These are phyloP conservation scores for Sturnus vulgaris DNA, from an alignment of 2,113 vertebrate genomes.

Conservation along the genomic window DNA sequence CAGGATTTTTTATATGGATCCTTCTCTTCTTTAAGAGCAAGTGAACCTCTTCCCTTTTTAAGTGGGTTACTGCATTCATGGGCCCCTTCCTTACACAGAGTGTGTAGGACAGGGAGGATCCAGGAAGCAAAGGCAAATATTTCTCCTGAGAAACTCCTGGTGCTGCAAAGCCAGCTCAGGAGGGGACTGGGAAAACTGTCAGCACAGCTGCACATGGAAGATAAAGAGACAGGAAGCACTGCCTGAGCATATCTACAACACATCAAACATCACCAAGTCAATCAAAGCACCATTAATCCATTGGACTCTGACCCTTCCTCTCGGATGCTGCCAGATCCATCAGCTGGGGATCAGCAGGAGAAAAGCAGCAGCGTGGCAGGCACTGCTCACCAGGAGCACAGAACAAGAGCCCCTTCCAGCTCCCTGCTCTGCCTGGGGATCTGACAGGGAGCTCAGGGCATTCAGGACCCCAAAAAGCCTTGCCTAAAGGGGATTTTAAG, in stretches of 20 bases:
- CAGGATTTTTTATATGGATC: not conserved
- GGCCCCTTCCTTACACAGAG: not conserved
- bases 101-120: not conserved
- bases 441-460: not conserved
- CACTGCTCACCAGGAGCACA: not conserved
- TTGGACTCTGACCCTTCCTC: slow-evolving; percentile 34
- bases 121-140: not conserved
- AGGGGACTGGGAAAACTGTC: not conserved
- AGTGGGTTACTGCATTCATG: not conserved
- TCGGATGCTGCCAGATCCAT: not conserved
- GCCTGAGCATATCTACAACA: slow-evolving; percentile 15
- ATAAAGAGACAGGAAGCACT: slow-evolving; percentile 45
- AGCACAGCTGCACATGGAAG: not conserved
- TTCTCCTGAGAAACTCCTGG: not conserved
- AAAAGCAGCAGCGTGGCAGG: not conserved
- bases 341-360: not conserved
- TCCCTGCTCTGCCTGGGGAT: not conserved
- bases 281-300: slow-evolving; percentile 43
- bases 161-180: not conserved
- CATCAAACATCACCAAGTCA: slow-evolving; percentile 44
- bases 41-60: not conserved
- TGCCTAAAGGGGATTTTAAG: not conserved
- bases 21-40: not conserved
- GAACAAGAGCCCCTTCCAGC: not conserved
- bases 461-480: not conserved